Evolutionary conservation across 2,888 invertebrate species (phyloP), one percentile per base, ranked within the genome.

Genomic region (Mycogona germanica): DNA sequence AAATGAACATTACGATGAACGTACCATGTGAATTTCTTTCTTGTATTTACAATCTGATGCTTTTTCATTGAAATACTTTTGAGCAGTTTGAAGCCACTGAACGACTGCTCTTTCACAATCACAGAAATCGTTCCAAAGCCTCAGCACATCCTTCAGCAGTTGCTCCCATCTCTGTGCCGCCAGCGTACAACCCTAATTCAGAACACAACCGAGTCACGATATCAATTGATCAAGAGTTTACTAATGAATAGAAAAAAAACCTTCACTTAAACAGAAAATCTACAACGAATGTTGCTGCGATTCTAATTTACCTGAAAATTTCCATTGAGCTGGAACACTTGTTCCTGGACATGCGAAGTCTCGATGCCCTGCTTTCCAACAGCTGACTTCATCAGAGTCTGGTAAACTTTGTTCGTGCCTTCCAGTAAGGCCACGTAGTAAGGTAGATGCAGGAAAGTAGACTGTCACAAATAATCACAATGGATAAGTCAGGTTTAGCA

Each of bases 381-480:
- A 0, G 87, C 81, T 0, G 86, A 78, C 65, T 82, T 83, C 2
- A 86, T 78, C 45, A 95, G 84, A 66, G 83, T 88, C 66, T 84
- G 82, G 73, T 89, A 82, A 41, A 93, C 85, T 71, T 92, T 92
- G 70, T 92, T 92, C 72, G 92, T 92, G 67, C 88, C 91, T 65
- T 93, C 93, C 56, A 95, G 69, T 85, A 92, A 89, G 0, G 91
- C 87, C 64, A 87, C 87, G 72, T 92, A 92, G 71, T 92, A 91
- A 0, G 88, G 78, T 0, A 84, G 86, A 55, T 89, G 79, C 0
- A 88, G 84, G 70, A 95, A 92, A 75, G 89, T 91, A 26, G 67
- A 65, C 73, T 73, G 64, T 2, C 64, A 52, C 58, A 57, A 58
- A 35, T n/a, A n/a, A n/a, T n/a, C n/a, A n/a, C n/a, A n/a, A n/a